A percentile compares a stretch with the other conserved stretches of the same genome.
phyloP scores from a whole-genome alignment of 2,888 invertebrate species.

The Allolobophora icterica region DNA sequence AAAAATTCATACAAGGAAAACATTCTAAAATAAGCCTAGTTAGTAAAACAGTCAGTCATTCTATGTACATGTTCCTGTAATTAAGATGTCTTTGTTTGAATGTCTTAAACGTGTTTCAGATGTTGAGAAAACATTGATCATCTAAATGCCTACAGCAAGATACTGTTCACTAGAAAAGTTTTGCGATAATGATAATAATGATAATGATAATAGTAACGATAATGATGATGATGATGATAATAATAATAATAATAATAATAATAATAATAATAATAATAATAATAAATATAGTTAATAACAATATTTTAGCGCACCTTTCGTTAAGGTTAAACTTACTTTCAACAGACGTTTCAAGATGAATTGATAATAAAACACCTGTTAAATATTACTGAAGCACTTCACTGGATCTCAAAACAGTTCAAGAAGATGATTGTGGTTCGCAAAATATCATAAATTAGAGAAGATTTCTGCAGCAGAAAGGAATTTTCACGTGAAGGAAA shows the following conservation, averaged over 20 bases:
- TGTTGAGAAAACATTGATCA: neutral
- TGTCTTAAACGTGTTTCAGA: neutral
- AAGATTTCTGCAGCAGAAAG: neutral
- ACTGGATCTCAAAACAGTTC: neutral
- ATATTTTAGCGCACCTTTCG: neutral
- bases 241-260: neutral
- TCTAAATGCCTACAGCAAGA: neutral
- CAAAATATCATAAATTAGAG: conserved; percentile 5
- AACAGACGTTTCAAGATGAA: neutral
- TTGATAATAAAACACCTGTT: neutral
- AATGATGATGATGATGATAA: no score
- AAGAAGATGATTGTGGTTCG: neutral
- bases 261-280: neutral
- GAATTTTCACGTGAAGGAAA: conserved; percentile 19
- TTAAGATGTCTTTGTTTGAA: neutral
- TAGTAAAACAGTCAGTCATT: no score
- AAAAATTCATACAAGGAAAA: neutral
- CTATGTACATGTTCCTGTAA: neutral
- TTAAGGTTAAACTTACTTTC: neutral
- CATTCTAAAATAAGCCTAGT: neutral
- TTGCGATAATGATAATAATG: neutral
- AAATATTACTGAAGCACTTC: neutral
- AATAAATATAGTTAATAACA: neutral
- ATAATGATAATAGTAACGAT: neutral
- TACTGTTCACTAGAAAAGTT: neutral